Percentiles rank a stretch among this genome's conserved stretches.
Conservation (phyloP, 2,113 vertebrate species). For the Microcebus griseorufus region DNA sequence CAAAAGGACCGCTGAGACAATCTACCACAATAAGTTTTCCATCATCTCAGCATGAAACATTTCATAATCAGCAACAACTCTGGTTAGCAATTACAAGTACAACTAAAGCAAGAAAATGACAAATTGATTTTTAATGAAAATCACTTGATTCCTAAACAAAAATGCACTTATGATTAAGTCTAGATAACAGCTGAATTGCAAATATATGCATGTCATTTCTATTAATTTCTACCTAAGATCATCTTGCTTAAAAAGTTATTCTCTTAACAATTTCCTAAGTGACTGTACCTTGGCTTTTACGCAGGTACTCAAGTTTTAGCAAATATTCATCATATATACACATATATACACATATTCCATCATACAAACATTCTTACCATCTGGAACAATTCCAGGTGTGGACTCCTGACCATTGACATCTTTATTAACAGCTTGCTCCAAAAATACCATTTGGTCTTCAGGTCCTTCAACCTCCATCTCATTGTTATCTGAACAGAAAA, state of each 20-base stretch:
- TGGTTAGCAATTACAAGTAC: background rate
- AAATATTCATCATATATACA: background rate
- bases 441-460: slow-evolving; percentile 74
- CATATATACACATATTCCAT: background rate
- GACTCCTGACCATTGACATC: slow-evolving; percentile 64
- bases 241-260: background rate
- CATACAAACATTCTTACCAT: slow-evolving; percentile 79
- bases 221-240: background rate
- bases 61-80: background rate
- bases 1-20: background rate
- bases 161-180: background rate
- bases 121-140: slow-evolving; percentile 41
- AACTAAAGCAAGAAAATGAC: background rate
- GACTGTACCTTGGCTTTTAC: background rate
- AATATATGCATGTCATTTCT: background rate
- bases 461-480: slow-evolving; percentile 83
- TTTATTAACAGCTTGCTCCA: slow-evolving; percentile 69
- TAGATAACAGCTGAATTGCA: background rate
- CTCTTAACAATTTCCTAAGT: background rate
- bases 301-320: background rate
- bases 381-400: slow-evolving; percentile 76
- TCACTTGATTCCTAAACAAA: background rate
- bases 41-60: background rate
- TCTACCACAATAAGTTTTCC: background rate
- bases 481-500: slow-evolving; percentile 80